Percentiles rank a stretch among this genome's conserved stretches.
Evolutionary conservation across 2,797 vertebrate species (phyloP).

Genomic region (Halcyon leucocephala): DNA sequence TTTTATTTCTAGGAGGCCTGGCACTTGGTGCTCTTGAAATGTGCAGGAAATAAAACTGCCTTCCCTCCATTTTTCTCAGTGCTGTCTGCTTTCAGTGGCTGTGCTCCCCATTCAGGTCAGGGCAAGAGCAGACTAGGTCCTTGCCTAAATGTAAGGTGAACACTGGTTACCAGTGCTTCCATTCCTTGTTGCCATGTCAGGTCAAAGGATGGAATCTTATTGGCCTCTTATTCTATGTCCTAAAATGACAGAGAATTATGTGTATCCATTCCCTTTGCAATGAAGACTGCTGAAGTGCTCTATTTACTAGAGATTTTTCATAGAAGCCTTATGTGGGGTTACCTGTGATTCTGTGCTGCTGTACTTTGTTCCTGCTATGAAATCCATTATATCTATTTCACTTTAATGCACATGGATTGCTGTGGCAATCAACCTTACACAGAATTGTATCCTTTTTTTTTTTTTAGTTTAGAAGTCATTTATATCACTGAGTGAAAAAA

Average conservation of each 20-base stretch:
- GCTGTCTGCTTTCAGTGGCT: not conserved
- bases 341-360: not conserved
- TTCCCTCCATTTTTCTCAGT: not conserved
- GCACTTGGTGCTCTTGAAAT: not conserved
- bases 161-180: fast-evolving
- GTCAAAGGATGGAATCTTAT: not conserved
- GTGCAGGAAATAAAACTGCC: not conserved
- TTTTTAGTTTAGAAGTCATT: not conserved
- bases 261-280: not conserved
- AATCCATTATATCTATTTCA: not conserved
- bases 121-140: not conserved
- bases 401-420: not conserved
- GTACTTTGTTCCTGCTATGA: not conserved
- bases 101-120: not conserved
- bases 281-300: not conserved
- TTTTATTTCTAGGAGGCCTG: not conserved
- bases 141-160: not conserved
- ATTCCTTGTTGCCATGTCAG: not conserved
- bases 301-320: not conserved
- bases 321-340: not conserved
- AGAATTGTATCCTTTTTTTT: not conserved
- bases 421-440: not conserved
- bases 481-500: not conserved
- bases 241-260: not conserved
- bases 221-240: not conserved